A percentile compares a stretch with the other conserved stretches of the same genome.
Evolutionary conservation across 2,888 invertebrate species (phyloP).

Genomic region (Eilema sororculum): DNA sequence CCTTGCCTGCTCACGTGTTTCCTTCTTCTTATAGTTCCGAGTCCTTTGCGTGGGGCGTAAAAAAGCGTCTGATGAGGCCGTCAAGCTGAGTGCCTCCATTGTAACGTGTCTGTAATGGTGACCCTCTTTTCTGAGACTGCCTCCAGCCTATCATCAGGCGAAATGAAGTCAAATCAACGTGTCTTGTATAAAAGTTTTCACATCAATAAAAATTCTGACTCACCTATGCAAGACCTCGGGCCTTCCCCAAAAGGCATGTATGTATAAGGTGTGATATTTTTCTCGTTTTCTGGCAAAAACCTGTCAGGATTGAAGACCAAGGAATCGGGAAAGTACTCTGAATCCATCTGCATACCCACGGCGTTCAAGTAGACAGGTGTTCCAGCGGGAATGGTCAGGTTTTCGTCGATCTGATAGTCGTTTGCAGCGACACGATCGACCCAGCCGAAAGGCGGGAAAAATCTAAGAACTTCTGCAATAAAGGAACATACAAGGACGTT

Average conservation of each 20-base stretch:
- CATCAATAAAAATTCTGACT: conserved; percentile 16
- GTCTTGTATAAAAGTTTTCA: too few species aligned
- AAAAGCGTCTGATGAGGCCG: too few species aligned
- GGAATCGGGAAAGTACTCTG: conserved; percentile 84
- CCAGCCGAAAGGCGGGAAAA: conserved; percentile 67
- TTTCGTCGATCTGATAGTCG: conserved; percentile 64
- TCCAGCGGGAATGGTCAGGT: conserved; percentile 60
- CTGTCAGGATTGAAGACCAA: conserved; percentile 84
- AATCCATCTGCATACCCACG: conserved; percentile 69
- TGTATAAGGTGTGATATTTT: conserved; percentile 60
- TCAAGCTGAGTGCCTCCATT: too few species aligned
- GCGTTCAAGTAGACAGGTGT: conserved; percentile 63
- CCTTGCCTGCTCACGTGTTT: too few species aligned
- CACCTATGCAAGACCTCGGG: conserved; percentile 88
- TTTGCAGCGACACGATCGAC: conserved; percentile 57
- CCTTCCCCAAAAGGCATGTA: conserved; percentile 87
- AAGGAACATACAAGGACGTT: background rate
- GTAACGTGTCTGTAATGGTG: too few species aligned
- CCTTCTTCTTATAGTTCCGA: too few species aligned
- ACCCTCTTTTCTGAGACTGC: too few species aligned
- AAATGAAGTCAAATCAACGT: too few species aligned
- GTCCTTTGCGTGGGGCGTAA: too few species aligned
- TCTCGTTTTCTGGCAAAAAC: conserved; percentile 86
- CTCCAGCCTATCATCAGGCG: too few species aligned
- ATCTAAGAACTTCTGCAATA: conserved; percentile 6